A percentile compares a stretch with the other conserved stretches of the same genome.
These are phyloP conservation scores for Anguilla megastoma DNA, from an alignment of 2,797 vertebrate genomes.

Conservation along the genomic window DNA sequence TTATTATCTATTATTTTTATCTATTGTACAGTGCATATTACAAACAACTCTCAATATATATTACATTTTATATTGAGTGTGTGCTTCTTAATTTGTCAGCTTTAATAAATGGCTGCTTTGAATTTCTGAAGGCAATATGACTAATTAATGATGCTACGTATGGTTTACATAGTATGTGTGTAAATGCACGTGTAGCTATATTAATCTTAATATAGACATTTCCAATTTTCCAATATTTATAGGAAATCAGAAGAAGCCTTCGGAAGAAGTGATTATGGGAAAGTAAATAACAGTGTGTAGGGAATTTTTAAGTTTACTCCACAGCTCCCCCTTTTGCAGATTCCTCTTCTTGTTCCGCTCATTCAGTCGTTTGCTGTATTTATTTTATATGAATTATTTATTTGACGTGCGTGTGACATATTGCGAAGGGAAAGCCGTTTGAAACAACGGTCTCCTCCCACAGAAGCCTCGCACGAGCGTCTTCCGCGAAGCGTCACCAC, in stretches of 20 bases:
- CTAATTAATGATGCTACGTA: not conserved
- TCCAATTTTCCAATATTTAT: not conserved
- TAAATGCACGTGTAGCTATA: not conserved
- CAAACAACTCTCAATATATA: not conserved
- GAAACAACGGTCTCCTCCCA: too few relatives aligned
- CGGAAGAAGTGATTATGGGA: not conserved
- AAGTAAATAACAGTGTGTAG: not conserved
- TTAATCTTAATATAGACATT: not conserved
- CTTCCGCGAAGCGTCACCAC: not conserved
- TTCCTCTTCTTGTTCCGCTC: not conserved
- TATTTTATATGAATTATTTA: not conserved
- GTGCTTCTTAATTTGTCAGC: not conserved
- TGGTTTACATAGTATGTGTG: not conserved
- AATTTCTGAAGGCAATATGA: not conserved
- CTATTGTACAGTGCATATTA: not conserved
- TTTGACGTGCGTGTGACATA: not conserved
- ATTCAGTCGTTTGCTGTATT: not conserved
- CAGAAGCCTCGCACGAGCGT: not conserved
- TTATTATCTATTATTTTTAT: not conserved
- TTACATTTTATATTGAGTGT: not conserved
- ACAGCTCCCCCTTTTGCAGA: not conserved
- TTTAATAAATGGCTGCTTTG: not conserved
- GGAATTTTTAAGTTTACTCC: not conserved
- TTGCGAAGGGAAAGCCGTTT: not conserved
- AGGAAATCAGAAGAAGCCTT: not conserved